These are phyloP conservation scores for Wasmannia auropunctata DNA, from an alignment of 1,140 invertebrate species.

Conservation along the genomic window DNA sequence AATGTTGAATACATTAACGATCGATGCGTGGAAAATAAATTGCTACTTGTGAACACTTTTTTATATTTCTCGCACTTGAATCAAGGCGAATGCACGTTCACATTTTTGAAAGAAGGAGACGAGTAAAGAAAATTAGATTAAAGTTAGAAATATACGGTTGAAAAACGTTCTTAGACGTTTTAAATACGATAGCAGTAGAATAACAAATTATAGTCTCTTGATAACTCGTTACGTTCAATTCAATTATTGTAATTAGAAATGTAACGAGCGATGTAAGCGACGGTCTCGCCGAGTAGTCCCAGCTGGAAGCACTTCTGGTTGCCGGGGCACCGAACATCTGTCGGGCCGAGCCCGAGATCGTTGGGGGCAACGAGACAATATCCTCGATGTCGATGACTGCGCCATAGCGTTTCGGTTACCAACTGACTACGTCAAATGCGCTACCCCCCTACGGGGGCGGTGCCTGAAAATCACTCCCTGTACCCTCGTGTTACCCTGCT, in stretches of 20 bases:
- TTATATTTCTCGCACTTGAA: background rate
- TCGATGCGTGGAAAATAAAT: background rate
- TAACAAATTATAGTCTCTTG: slow-evolving; percentile 51
- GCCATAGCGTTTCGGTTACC: slow-evolving; percentile 69
- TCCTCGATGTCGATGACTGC: slow-evolving; percentile 68
- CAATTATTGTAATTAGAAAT: background rate
- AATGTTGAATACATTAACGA: no score
- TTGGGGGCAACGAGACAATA: slow-evolving; percentile 14
- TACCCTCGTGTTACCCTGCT: slow-evolving; percentile 79
- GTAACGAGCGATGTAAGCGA: background rate
- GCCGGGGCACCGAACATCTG: slow-evolving; percentile 21
- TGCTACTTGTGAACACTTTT: background rate
- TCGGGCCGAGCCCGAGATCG: background rate
- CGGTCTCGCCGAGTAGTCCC: background rate
- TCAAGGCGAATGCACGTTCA: background rate
- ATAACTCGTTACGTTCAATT: slow-evolving; percentile 12
- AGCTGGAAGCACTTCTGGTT: background rate
- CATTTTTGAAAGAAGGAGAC: background rate
- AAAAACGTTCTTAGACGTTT: background rate
- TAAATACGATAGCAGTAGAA: background rate
- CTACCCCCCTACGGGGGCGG: slow-evolving; percentile 75
- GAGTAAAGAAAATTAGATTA: background rate
- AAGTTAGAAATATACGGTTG: background rate
- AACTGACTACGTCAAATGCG: slow-evolving; percentile 51
- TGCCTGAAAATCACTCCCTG: slow-evolving; percentile 73